Conservation (phyloP, 2,888 invertebrate genomes). For the Rhaphigaster nebulosa region DNA sequence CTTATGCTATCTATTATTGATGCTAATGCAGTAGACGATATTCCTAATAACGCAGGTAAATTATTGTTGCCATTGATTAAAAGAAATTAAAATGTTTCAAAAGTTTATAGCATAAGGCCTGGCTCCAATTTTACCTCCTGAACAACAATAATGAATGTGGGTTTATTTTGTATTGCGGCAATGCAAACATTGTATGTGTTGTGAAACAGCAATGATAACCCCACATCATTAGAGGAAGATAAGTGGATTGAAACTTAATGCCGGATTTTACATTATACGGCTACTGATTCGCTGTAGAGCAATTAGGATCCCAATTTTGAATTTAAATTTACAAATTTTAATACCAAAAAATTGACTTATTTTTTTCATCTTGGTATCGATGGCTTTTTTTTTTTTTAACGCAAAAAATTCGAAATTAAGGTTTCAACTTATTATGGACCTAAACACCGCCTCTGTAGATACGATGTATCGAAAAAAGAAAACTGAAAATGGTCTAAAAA, state of each 20-base stretch:
- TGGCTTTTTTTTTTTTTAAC: no score
- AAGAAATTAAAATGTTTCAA: no score
- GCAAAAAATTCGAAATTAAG: no score
- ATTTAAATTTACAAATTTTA: not conserved
- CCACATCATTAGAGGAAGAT: not conserved
- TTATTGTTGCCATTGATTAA: no score
- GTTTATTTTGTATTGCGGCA: not conserved
- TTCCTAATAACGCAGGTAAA: no score
- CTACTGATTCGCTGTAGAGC: not conserved
- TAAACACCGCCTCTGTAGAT: no score
- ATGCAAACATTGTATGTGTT: not conserved
- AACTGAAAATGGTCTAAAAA: no score
- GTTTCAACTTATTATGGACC: no score
- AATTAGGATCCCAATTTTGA: not conserved
- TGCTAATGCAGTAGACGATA: no score
- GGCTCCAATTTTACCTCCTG: not conserved
- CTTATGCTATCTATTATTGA: no score
- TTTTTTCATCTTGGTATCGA: not conserved
- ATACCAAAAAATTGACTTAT: not conserved
- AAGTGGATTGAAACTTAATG: not conserved
- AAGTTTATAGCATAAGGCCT: not conserved
- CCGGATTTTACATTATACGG: not conserved
- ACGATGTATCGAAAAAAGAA: no score
- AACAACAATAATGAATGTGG: not conserved
- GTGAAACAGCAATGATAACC: not conserved